Base-by-base conservation (phyloP, 2,113 vertebrate genomes). In the Panthera tigris region DNA sequence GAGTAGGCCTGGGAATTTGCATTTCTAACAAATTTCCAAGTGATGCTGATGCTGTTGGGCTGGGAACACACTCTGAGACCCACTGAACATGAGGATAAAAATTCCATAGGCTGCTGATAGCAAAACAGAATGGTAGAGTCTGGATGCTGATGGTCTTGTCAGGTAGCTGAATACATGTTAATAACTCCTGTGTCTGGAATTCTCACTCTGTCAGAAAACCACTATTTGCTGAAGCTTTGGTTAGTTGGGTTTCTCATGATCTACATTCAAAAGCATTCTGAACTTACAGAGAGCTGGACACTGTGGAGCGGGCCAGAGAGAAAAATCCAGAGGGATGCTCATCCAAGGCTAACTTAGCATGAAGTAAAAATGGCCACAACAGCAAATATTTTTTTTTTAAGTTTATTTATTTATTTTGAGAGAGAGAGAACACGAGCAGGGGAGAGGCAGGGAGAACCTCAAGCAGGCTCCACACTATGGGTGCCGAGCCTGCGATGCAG, bases 141-240 rank as follows among this genome's bases (percentile, higher is more conserved):
- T 9, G 12, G 29, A 7, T 76, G 57, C 23, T 63, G 76, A 81
- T 36, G 61, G 61, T 25, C 50, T 82, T 61, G 52, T 65, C 66
- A 39, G 15, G 61, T 14, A 48, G 33, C 45, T 48, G 79, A 82
- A 65, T 83, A 45, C 13, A n/a, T 39, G n/a, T 78, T 23, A 78
- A 55, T 36, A 66, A 63, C 9, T 21, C 16, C 41, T 5, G 1
- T 31, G 39, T 92, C 80, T 93, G 66, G 33, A 71, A 73, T 86
- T 95, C 48, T 83, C 76, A 27, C 50, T 96, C 81, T 65, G 39
- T 91, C 36, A 41, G 73, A 63, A 92, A 96, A 36, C 31, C 39
- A 80, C 69, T 88, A 2, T 66, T 83, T 41, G 85, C 52, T 89
- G 81, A 91, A 92, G 71, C 57, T 27, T 39, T 33, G 25, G 23